Conservation (phyloP, 2,888 invertebrate genomes). For the Pollenia angustigena region DNA sequence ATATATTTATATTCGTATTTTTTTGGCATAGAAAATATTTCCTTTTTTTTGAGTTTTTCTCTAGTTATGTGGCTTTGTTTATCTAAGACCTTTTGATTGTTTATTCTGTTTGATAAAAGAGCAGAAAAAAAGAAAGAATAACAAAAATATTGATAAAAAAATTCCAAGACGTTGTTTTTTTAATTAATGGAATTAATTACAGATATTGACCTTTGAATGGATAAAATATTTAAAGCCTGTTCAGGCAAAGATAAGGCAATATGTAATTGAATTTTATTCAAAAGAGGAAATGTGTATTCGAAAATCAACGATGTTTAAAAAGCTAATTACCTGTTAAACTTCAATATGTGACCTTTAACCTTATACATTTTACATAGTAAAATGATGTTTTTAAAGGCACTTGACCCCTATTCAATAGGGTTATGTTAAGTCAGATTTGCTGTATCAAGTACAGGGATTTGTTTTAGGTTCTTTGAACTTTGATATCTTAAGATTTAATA, state of each 20-base stretch:
- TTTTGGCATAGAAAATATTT: slow-evolving; percentile 33
- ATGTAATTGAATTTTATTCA: neutral
- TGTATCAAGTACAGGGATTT: too few relatives aligned
- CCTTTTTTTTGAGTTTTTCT: neutral
- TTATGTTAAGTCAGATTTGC: too few relatives aligned
- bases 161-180: slow-evolving; percentile 50
- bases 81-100: slow-evolving; percentile 68
- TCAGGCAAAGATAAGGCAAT: slow-evolving; percentile 10
- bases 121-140: neutral
- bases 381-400: too few relatives aligned
- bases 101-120: slow-evolving; percentile 61
- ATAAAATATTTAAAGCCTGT: neutral
- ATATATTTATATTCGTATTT: slow-evolving; percentile 17
- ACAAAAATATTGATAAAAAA: slow-evolving; percentile 43
- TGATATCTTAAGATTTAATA: neutral
- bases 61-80: slow-evolving; percentile 51
- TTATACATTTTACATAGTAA: too few relatives aligned
- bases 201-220: slow-evolving; percentile 21
- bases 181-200: slow-evolving; percentile 67
- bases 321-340: too few relatives aligned
- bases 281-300: neutral
- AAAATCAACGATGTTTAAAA: too few relatives aligned
- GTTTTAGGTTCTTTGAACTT: neutral
- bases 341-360: too few relatives aligned
- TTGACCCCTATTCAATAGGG: too few relatives aligned